These are phyloP conservation scores for Drosophila quinaria DNA, from an alignment of 2,888 invertebrate genomes.

Conservation along the genomic window DNA sequence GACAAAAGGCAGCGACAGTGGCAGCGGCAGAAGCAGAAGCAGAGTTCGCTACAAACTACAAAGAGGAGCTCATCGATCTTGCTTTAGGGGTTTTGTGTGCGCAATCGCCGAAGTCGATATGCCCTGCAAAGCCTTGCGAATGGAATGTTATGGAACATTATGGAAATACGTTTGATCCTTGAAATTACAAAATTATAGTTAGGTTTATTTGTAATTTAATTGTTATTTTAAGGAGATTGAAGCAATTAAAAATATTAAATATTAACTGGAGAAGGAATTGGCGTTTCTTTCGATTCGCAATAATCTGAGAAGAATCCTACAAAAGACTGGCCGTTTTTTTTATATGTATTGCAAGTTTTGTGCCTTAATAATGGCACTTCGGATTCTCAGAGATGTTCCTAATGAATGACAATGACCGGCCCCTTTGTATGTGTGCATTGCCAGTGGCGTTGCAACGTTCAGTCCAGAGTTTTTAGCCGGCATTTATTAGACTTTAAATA, in stretches of 20 bases:
- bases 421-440: conserved; percentile 6
- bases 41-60: conserved; percentile 47
- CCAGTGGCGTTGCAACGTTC: conserved; percentile 1
- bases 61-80: conserved; percentile 61
- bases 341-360: conserved; percentile 10
- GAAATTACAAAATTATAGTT: background rate
- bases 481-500: conserved; percentile 50
- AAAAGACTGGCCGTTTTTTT: conserved; percentile 13
- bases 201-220: background rate
- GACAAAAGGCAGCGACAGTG: conserved; percentile 38
- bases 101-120: conserved; percentile 56
- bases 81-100: conserved; percentile 32
- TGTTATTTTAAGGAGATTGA: background rate
- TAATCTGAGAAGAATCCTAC: background rate
- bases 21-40: conserved; percentile 27
- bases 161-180: conserved; percentile 22
- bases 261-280: background rate
- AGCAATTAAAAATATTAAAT: background rate
- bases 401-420: conserved; percentile 41
- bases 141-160: conserved; percentile 24
- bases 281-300: background rate
- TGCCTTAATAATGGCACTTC: conserved; percentile 23
- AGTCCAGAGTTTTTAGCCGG: conserved; percentile 1
- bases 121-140: conserved; percentile 40
- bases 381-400: conserved; percentile 9